Base-by-base conservation (phyloP, 2,888 invertebrate species). In the Athetis lepigone region DNA sequence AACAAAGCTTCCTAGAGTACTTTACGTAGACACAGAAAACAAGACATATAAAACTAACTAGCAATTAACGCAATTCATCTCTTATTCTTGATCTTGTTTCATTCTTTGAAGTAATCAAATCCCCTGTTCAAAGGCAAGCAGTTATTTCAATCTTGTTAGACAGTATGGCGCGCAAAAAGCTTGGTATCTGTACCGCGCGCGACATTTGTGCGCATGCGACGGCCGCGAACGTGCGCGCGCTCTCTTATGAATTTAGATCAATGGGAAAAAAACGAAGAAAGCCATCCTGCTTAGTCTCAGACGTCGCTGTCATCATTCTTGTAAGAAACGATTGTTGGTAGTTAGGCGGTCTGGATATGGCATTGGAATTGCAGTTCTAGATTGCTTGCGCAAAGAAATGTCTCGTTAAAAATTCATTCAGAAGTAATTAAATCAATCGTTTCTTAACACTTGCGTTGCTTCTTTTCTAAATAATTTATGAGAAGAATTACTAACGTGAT, bases 71-170 rank as follows among this genome's bases (percentile, higher is more conserved):
- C 75, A 72, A 80, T 83, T 75, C 76, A 80, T 83, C 79, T 81
- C 78, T 74, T 79, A 77, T 64, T 79, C 77, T 71, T 75, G 76
- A 60, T 82, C 80, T 79, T 85, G 75, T 85, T 84, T 84, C 81
- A 81, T 89, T 88, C 87, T 83, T 61, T 71, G 85, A 85, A 87
- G 85, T 84, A 86, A 89, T 89, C 85, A 86, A 87, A 87, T 85
- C 77, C 83, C 75, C 77, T 84, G 86, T 87, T 88, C 85, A 85
- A 88, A 90, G 85, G 79, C 85, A 81, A 85, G 86, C 84, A 88
- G 88, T 89, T 91, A 93, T 92, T 92, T 90, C 89, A 91, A 89
- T 90, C 91, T 90, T 84, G 89, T 92, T 91, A 92, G 90, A 92
- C 89, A 84, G 87, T 82, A 87, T 84, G 90, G 86, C 87, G 88